Evolutionary conservation across 1,140 invertebrate genomes (phyloP), one percentile per base, ranked within the genome.

Genomic region (Trachymyrmex septentrionalis): DNA sequence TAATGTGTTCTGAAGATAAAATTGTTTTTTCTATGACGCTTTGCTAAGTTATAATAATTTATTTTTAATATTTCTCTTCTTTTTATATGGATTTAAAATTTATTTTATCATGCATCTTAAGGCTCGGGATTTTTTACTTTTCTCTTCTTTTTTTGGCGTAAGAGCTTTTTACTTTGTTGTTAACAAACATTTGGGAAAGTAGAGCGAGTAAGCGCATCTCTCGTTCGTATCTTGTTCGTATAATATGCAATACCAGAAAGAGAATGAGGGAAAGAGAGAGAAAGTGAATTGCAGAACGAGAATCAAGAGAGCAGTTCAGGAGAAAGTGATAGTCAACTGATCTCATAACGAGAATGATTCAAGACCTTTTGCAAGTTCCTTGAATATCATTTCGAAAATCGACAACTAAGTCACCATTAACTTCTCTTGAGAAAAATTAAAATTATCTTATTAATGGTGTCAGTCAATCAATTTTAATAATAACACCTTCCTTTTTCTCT

Each of bases 291-390:
- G 27, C 12, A 59, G 9, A 82, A 61, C 38, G 38, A 73, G 27
- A 75, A 73, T 59, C 55, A 75, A 75, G 55, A 61, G 24, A 50
- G 24, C 38, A 48, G 38, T 73, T 82, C n/a, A 24, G n/a, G 80
- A 84, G 80, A 84, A 84, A 84, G 80, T 84, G 69, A 84, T 75
- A 84, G 80, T 75, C 24, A 24, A 48, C 55, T 14, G 69, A 63
- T 84, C 69, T 61, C 34, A 12, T 59, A 73, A 53, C 21, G 1
- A 57, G 48, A 80, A 80, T 48, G 55, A 82, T 61, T 84, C 80
- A 75, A 84, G 80, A 67, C n/a, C 69, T 84, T 48, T 73, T 21
- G n/a, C 69, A 50, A 24, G 69, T 75, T 84, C n/a, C 38, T 34
- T 38, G 44, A 50, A 63, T 84, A 4, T 9, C n/a, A 27, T 80